phyloP scores from a whole-genome alignment of 2,888 invertebrate species.

The Lumbricus terrestris region DNA sequence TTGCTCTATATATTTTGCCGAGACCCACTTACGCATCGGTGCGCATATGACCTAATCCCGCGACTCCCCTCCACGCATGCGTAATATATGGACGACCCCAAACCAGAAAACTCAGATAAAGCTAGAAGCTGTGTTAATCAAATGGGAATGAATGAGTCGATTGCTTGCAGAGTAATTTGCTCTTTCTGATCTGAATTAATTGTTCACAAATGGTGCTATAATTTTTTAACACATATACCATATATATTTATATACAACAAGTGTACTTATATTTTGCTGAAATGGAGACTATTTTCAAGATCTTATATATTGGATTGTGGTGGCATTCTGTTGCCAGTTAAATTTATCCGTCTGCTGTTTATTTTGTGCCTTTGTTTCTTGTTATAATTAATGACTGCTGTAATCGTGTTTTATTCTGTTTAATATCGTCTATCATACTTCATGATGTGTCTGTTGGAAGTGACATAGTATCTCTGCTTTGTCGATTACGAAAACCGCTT shows the following conservation, averaged over 20 bases:
- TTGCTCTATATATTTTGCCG: too few species aligned
- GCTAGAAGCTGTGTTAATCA: background rate
- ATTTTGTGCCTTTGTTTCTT: background rate
- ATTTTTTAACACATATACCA: background rate
- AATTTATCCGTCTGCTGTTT: background rate
- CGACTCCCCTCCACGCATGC: too few species aligned
- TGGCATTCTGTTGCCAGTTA: background rate
- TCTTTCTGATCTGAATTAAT: background rate
- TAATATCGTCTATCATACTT: too few species aligned
- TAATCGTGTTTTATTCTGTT: background rate
- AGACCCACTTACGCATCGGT: too few species aligned
- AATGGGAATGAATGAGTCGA: background rate
- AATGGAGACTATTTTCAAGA: background rate
- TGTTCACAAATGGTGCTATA: conserved; percentile 3
- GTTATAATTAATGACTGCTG: too few species aligned
- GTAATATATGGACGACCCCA: too few species aligned
- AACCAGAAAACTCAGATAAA: too few species aligned
- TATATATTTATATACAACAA: too few species aligned
- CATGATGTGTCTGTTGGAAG: background rate
- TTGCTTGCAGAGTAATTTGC: background rate
- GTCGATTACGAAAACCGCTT: background rate
- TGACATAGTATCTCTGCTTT: background rate
- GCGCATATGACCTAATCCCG: too few species aligned
- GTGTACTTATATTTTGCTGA: background rate
- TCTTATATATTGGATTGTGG: background rate